Conservation (phyloP, 1,140 invertebrate species). For the Trichomalopsis sarcophagae region DNA sequence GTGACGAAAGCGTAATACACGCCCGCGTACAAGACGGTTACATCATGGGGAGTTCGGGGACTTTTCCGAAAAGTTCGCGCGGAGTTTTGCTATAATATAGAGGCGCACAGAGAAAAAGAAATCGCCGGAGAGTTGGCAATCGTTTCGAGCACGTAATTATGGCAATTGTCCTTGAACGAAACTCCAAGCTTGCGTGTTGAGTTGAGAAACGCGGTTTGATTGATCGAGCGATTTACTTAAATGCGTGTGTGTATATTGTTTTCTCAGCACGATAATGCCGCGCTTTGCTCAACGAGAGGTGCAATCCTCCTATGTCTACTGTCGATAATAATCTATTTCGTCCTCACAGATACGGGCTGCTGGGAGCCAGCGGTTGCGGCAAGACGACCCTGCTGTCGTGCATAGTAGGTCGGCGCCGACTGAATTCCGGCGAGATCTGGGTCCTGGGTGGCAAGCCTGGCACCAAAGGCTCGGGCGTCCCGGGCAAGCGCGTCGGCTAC, state of each 20-base stretch:
- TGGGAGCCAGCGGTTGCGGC: constrained; percentile 90
- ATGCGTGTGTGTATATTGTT: no score
- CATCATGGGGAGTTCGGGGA: no score
- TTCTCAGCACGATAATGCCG: no score
- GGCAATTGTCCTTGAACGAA: constrained; percentile 11
- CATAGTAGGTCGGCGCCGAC: constrained; percentile 87
- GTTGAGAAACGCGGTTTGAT: background rate
- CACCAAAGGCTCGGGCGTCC: constrained; percentile 87
- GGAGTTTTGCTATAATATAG: no score
- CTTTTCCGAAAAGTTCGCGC: no score
- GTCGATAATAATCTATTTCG: no score
- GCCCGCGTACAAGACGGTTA: no score
- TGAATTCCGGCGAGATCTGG: constrained; percentile 90
- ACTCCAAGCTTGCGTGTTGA: background rate
- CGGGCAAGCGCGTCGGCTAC: constrained; percentile 89
- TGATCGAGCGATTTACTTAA: no score
- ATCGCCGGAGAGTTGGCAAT: background rate
- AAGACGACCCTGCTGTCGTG: constrained; percentile 92
- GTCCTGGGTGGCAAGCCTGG: constrained; percentile 91
- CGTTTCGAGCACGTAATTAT: constrained; percentile 8
- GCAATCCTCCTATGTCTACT: background rate
- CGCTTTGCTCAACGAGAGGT: no score
- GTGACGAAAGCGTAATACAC: background rate
- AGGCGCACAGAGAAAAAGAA: background rate
- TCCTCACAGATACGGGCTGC: constrained; percentile 85